Percentiles rank a stretch among this genome's conserved stretches.
Conservation (phyloP, 1,140 invertebrate genomes). For the Drosophila mauritiana region DNA sequence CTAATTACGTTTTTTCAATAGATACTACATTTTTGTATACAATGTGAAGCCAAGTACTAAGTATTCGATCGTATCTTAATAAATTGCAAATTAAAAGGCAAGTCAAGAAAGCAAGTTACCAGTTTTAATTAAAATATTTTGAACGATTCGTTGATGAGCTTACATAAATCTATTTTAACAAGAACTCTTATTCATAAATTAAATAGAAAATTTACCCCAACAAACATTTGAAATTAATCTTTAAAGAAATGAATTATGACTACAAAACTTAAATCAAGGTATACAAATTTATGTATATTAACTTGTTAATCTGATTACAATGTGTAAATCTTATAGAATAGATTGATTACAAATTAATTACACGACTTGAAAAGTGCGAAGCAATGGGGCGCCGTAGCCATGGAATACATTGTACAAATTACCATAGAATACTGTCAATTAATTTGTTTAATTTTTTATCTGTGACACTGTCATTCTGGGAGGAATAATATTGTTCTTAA, state of each 20-base stretch:
- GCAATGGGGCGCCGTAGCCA: too few species aligned
- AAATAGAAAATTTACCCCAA: background rate
- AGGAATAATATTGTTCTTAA: background rate
- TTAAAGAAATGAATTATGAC: background rate
- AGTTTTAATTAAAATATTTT: constrained; percentile 2
- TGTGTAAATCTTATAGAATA: background rate
- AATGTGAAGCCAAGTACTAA: background rate
- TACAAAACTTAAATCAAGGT: too few species aligned
- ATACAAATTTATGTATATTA: too few species aligned
- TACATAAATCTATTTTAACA: background rate
- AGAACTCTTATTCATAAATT: background rate
- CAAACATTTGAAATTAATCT: background rate
- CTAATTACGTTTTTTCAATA: too few species aligned
- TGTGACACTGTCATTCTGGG: background rate
- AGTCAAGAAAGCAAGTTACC: background rate
- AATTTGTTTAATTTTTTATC: background rate
- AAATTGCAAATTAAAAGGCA: background rate
- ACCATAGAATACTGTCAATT: background rate
- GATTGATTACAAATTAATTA: background rate
- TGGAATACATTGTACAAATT: background rate
- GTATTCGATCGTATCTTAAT: background rate
- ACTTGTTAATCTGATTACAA: background rate
- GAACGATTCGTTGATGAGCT: background rate
- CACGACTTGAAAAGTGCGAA: background rate
- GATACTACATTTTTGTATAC: background rate